Evolutionary conservation across 2,888 invertebrate genomes (phyloP).

Genomic region (Deroplatys truncata): DNA sequence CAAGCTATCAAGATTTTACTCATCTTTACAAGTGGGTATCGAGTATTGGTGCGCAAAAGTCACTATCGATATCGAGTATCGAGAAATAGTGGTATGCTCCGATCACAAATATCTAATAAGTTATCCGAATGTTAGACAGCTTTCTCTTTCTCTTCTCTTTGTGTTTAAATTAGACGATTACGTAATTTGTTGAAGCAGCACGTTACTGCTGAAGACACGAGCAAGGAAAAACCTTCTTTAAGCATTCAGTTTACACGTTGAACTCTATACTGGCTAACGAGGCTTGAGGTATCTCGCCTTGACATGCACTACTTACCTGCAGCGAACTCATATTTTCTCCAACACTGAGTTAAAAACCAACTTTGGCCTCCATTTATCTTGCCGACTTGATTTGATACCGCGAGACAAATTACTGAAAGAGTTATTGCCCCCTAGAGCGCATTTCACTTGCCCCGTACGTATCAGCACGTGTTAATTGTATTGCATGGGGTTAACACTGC

Average conservation of each 20-base stretch:
- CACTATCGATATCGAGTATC: too few relatives aligned
- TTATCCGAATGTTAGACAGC: too few relatives aligned
- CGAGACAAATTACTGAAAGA: conserved; percentile 9
- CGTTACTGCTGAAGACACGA: not conserved
- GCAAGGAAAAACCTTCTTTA: not conserved
- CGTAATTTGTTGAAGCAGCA: too few relatives aligned
- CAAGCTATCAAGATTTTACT: too few relatives aligned
- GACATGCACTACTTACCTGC: not conserved
- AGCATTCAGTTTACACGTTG: not conserved
- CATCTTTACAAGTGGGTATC: too few relatives aligned
- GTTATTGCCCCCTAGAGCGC: not conserved
- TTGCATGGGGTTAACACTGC: not conserved
- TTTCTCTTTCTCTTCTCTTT: too few relatives aligned
- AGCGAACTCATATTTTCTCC: conserved; percentile 10
- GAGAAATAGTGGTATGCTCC: too few relatives aligned
- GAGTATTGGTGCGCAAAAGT: too few relatives aligned
- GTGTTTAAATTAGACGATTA: too few relatives aligned
- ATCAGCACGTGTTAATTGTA: not conserved
- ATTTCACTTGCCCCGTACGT: not conserved
- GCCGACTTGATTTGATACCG: conserved; percentile 7
- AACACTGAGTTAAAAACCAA: not conserved
- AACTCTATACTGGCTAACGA: not conserved
- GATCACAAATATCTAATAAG: too few relatives aligned
- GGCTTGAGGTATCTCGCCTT: not conserved
- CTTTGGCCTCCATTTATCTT: conserved; percentile 4